Evolutionary conservation across 2,888 invertebrate genomes (phyloP).

Genomic region (Drosophila neotestacea): DNA sequence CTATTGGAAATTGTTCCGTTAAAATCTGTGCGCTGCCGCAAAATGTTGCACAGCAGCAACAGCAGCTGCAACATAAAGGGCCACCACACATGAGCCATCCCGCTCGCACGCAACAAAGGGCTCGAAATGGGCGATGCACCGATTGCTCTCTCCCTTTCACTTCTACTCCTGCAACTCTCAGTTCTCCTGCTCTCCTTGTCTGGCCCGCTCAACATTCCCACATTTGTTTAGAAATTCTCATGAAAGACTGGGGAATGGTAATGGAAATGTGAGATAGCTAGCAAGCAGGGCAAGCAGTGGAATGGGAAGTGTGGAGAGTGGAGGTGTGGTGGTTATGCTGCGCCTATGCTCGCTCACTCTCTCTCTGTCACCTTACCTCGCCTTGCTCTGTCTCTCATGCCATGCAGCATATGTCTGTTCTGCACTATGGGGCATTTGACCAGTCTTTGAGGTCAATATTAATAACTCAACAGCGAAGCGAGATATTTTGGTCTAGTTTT

Average conservation of each 20-base stretch:
- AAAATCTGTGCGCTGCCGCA: constrained; percentile 78
- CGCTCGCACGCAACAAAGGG: constrained; percentile 29
- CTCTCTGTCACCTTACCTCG: background rate
- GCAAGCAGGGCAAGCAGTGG: constrained; percentile 2
- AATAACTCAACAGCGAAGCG: no score
- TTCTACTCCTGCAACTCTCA: background rate
- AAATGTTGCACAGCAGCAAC: constrained; percentile 77
- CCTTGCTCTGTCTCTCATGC: constrained; percentile 30
- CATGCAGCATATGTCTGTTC: constrained; percentile 38
- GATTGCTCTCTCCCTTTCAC: background rate
- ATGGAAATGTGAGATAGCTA: constrained; percentile 23
- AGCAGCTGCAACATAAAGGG: constrained; percentile 51
- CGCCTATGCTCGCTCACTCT: constrained; percentile 33
- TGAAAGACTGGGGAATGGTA: constrained; percentile 28
- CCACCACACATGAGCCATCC: constrained; percentile 21
- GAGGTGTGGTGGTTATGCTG: constrained; percentile 41
- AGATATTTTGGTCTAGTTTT: no score
- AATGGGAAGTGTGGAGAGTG: constrained; percentile 10
- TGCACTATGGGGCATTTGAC: no score
- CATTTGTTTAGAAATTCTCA: constrained; percentile 40
- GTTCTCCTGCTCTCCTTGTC: constrained; percentile 13
- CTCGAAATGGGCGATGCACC: constrained; percentile 9
- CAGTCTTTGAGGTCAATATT: no score
- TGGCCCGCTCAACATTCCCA: constrained; percentile 16
- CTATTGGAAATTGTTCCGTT: constrained; percentile 80